Base-by-base conservation (phyloP, 2,888 invertebrate species). In the Itoplectis maculator region DNA sequence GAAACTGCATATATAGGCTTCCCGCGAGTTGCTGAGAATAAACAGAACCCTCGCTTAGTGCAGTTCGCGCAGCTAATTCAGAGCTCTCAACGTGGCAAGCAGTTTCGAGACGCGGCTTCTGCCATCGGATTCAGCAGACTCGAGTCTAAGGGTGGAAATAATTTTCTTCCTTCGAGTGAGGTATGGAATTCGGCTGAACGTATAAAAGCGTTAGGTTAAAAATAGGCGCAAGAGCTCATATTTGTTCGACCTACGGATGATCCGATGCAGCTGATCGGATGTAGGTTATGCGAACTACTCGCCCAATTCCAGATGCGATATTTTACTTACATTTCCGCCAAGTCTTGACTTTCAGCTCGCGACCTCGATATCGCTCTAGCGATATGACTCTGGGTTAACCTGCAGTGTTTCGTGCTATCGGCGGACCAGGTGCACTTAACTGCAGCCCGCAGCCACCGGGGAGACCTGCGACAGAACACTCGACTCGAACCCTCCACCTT, bases 341-440 rank as follows among this genome's bases (percentile, higher is more conserved):
- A 11, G 40, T 40, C 59, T 15, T 18, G 37, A 29, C 18, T 40
- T 40, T 18, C 18, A 9, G 40, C 11, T 0, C 40, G 15, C 61
- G 18, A 61, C 40, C 61, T 40, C 61, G 7, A 61, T 61, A 18
- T 61, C 18, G 40, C 18, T 40, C 20, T 40, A 13, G n/a, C 15
- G 18, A 23, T 8, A 45, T n/a, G 51, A 79, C 15, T 70, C 61
- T 49, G 73, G 61, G 65, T 74, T 78, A 37, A 61, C 49, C 45
- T 61, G 61, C 72, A 65, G 66, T 51, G 70, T 37, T 18, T 35
- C 45, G 66, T 65, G 61, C 63, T 70, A 54, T 29, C 61, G 18
- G 59, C 42, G 68, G 61, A 73, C 75, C 79, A 76, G 76, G 68
- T 82, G 76, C 79, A 72, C 54, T 76, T 76, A 76, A 79, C 45